phyloP scores from a whole-genome alignment of 2,113 vertebrate species.

The Tyto alba region DNA sequence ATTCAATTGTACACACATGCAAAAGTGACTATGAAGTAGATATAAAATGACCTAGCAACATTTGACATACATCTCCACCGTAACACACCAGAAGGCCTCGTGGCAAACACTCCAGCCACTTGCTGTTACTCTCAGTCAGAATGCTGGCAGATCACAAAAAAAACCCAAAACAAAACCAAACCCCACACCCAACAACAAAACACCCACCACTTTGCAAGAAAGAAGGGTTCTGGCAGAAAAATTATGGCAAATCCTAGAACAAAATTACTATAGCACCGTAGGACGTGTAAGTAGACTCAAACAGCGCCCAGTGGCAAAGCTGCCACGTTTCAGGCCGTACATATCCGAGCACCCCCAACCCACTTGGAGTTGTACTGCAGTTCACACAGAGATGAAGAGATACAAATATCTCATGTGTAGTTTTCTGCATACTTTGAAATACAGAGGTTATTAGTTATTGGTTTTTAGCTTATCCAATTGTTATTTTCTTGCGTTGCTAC shows the following conservation, averaged over 20 bases:
- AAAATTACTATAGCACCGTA: background rate
- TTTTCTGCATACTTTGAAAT: background rate
- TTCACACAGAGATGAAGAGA: background rate
- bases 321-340: background rate
- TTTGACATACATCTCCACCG: background rate
- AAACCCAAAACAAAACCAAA: background rate
- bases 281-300: background rate
- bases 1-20: background rate
- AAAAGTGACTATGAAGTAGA: background rate
- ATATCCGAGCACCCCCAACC: fast-evolving
- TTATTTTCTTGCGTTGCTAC: background rate
- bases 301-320: background rate
- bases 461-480: background rate
- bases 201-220: background rate
- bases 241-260: background rate
- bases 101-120: background rate
- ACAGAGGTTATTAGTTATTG: background rate
- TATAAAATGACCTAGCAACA: background rate
- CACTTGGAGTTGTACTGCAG: background rate
- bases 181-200: too few species aligned
- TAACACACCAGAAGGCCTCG: background rate
- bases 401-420: background rate
- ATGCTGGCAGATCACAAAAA: background rate
- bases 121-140: background rate
- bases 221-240: background rate